Evolutionary conservation across 2,888 invertebrate species (phyloP).

Genomic region (Netelia virgata): DNA sequence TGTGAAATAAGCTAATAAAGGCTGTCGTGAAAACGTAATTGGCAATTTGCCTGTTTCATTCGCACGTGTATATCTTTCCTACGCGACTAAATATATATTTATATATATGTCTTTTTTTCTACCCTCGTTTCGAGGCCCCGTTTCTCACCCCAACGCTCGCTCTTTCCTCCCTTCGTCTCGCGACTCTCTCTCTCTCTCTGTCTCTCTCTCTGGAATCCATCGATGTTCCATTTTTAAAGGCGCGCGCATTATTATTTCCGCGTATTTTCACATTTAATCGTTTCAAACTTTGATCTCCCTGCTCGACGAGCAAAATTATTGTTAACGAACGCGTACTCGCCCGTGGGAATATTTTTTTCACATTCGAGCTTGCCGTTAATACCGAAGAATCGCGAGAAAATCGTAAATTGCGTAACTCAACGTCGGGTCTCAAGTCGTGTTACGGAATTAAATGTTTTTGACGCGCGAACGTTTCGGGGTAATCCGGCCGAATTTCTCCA

Average conservation of each 20-base stretch:
- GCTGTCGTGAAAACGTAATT: constrained; percentile 55
- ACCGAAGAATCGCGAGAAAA: background rate
- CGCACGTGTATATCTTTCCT: too few species aligned
- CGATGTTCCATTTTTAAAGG: constrained; percentile 1
- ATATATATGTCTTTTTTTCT: background rate
- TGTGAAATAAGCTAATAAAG: constrained; percentile 56
- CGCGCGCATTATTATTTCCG: background rate
- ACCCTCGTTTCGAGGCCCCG: constrained; percentile 29
- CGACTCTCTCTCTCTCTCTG: background rate
- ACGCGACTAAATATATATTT: background rate
- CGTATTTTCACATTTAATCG: background rate
- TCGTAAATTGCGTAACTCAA: background rate
- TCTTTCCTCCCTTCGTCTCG: constrained; percentile 32
- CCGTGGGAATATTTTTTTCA: background rate
- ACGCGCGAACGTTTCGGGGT: background rate
- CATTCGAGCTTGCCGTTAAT: background rate
- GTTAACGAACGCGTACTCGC: background rate
- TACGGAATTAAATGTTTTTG: background rate
- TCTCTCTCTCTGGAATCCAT: constrained; percentile 20
- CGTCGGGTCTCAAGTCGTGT: background rate
- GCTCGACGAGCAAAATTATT: background rate
- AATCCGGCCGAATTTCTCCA: background rate
- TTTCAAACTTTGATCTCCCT: background rate
- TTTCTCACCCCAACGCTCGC: constrained; percentile 27
- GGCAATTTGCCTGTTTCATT: constrained; percentile 43